A percentile compares a stretch with the other conserved stretches of the same genome.
Evolutionary conservation across 2,888 invertebrate genomes (phyloP).

Genomic region (Plutella xylostella): DNA sequence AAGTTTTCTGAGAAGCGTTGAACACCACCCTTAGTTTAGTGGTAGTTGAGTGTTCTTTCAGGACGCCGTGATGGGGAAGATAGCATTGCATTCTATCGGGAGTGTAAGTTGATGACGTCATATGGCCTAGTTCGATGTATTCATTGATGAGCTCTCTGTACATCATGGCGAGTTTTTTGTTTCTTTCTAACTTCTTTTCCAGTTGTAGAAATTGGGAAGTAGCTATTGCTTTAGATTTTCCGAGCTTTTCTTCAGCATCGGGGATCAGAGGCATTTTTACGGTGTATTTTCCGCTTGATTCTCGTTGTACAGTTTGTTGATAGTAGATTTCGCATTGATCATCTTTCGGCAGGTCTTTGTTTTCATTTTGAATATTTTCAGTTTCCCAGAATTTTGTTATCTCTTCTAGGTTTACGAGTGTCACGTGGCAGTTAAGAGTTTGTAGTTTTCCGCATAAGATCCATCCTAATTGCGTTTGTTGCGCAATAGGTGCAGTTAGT

Average conservation of each 20-base stretch:
- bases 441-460: constrained; percentile 9
- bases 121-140: constrained; percentile 7
- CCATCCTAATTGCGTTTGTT: constrained; percentile 15
- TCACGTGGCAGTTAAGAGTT: constrained; percentile 15
- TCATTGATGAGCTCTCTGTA: constrained; percentile 5
- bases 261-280: constrained; percentile 15
- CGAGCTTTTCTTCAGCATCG: constrained; percentile 11
- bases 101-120: background rate
- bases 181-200: constrained; percentile 4
- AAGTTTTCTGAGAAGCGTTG: constrained; percentile 7
- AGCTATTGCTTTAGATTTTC: constrained; percentile 9
- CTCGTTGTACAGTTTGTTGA: constrained; percentile 8
- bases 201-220: constrained; percentile 12
- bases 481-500: constrained; percentile 9
- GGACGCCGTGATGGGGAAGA: constrained; percentile 9
- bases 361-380: constrained; percentile 9
- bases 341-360: background rate
- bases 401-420: constrained; percentile 11
- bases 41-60: constrained; percentile 4
- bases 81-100: background rate
- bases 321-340: constrained; percentile 15
- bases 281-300: constrained; percentile 11
- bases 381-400: constrained; percentile 15
- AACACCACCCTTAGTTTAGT: constrained; percentile 9
- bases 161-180: background rate